Conservation (phyloP, 2,888 invertebrate genomes). For the Melitaea athalia region DNA sequence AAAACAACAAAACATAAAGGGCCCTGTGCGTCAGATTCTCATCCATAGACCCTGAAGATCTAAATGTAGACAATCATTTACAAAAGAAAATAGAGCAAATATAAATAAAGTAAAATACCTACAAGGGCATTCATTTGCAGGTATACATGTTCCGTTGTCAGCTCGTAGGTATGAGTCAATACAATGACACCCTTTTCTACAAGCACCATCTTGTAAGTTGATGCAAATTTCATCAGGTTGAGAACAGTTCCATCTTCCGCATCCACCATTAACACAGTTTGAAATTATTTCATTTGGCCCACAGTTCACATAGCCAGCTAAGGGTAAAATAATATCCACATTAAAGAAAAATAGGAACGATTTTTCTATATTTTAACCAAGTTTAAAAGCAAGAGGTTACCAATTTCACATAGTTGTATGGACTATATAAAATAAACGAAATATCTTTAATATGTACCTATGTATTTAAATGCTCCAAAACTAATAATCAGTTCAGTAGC, state of each 20-base stretch:
- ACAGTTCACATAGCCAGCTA: neutral
- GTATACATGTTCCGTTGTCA: conserved; percentile 41
- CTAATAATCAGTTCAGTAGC: too few species aligned
- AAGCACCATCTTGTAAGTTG: conserved; percentile 24
- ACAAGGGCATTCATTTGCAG: conserved; percentile 44
- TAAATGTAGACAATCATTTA: neutral
- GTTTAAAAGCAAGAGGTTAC: too few species aligned
- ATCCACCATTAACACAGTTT: conserved; percentile 42
- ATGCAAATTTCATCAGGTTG: conserved; percentile 44
- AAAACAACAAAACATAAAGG: too few species aligned
- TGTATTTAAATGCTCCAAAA: too few species aligned
- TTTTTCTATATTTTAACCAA: neutral
- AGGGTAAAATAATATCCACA: neutral
- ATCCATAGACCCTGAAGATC: too few species aligned
- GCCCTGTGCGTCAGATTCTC: too few species aligned
- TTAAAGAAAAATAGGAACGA: neutral
- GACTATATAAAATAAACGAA: too few species aligned
- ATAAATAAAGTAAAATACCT: conserved; percentile 35
- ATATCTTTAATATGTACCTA: too few species aligned
- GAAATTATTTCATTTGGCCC: conserved; percentile 42
- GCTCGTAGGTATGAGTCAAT: conserved; percentile 38
- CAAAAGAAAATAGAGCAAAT: conserved; percentile 15
- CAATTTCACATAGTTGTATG: too few species aligned
- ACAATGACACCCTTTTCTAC: conserved; percentile 44
- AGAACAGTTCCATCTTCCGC: conserved; percentile 46